phyloP scores from a whole-genome alignment of 2,888 invertebrate species.

The Polylopha cassiicola region DNA sequence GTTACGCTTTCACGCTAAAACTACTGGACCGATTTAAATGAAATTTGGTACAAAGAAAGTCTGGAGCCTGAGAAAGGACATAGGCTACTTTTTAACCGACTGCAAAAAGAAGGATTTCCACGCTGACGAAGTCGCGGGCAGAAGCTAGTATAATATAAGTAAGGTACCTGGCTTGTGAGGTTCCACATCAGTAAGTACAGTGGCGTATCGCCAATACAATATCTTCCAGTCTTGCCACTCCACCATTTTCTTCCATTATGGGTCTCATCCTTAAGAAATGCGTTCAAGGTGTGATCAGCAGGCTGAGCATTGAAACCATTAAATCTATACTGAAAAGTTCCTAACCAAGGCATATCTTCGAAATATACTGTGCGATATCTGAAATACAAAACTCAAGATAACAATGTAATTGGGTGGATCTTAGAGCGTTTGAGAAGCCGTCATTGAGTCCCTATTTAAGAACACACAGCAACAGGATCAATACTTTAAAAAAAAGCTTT shows the following conservation, averaged over 20 bases:
- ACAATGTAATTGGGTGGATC: constrained; percentile 3
- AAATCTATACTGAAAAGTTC: constrained; percentile 91
- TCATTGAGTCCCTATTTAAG: too few relatives aligned
- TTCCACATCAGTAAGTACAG: constrained; percentile 81
- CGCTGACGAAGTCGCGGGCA: too few relatives aligned
- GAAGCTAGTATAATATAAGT: too few relatives aligned
- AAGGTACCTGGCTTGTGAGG: constrained; percentile 76
- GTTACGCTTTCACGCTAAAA: too few relatives aligned
- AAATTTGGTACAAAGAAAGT: too few relatives aligned
- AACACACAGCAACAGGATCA: too few relatives aligned
- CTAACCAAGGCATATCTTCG: constrained; percentile 88
- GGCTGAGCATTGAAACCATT: constrained; percentile 88
- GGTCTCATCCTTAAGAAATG: constrained; percentile 32
- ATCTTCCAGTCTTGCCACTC: constrained; percentile 22
- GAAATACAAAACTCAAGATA: constrained; percentile 9
- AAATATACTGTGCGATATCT: constrained; percentile 84
- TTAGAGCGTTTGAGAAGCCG: too few relatives aligned
- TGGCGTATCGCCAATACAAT: constrained; percentile 79
- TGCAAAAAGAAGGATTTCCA: too few relatives aligned
- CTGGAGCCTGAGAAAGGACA: too few relatives aligned
- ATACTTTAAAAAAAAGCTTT: too few relatives aligned
- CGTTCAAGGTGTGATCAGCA: constrained; percentile 91
- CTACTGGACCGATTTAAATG: too few relatives aligned
- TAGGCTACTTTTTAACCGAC: too few relatives aligned
- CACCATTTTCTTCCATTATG: constrained; percentile 35